phyloP scores from a whole-genome alignment of 1,140 invertebrate species.

The Psix sp. region DNA sequence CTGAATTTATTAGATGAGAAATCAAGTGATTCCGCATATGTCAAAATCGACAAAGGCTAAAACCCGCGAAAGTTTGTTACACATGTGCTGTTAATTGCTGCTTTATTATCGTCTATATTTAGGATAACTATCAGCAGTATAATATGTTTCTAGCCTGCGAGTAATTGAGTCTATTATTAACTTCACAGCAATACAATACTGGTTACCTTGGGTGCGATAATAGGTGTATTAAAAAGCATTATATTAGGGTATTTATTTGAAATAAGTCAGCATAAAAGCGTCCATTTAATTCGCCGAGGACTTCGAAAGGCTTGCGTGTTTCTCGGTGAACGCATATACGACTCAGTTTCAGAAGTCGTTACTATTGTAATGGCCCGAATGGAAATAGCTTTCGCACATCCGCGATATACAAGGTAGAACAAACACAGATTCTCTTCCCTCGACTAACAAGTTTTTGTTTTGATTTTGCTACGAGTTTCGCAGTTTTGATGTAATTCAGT shows the following conservation, averaged over 20 bases:
- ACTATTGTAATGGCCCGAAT: background rate
- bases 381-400: constrained; percentile 1
- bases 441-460: too few relatives aligned
- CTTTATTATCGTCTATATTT: constrained; percentile 47
- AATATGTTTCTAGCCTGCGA: constrained; percentile 20
- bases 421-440: too few relatives aligned
- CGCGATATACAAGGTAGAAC: too few relatives aligned
- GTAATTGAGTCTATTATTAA: constrained; percentile 41
- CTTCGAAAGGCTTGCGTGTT: constrained; percentile 8
- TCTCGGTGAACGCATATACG: background rate
- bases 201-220: constrained; percentile 31
- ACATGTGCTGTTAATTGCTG: constrained; percentile 45
- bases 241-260: constrained; percentile 15
- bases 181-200: constrained; percentile 34
- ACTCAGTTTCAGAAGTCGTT: constrained; percentile 7
- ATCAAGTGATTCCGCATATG: background rate
- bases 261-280: constrained; percentile 14
- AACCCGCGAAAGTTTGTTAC: constrained; percentile 20
- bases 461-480: too few relatives aligned
- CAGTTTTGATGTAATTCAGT: too few relatives aligned
- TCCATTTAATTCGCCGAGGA: constrained; percentile 15
- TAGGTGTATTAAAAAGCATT: constrained; percentile 30
- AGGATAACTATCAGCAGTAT: constrained; percentile 30
- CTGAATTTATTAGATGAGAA: background rate
- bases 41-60: constrained; percentile 10